Conservation (phyloP, 2,113 vertebrate genomes). For the Psephotus haematonotus region DNA sequence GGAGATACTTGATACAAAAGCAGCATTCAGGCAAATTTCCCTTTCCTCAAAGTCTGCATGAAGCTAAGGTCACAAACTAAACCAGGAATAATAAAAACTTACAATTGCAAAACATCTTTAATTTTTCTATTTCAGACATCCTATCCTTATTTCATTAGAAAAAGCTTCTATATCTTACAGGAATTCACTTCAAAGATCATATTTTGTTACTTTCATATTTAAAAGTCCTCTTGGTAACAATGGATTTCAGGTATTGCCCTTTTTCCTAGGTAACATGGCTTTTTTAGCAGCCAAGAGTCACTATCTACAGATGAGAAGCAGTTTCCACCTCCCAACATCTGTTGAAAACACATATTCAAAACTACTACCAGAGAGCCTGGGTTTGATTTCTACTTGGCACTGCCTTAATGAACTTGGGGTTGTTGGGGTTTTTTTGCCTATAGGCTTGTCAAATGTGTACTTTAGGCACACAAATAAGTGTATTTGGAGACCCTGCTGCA, state of each 20-base stretch:
- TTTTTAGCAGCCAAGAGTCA: background rate
- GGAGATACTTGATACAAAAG: background rate
- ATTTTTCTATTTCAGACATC: background rate
- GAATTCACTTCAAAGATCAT: background rate
- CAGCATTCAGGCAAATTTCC: background rate
- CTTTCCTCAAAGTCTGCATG: background rate
- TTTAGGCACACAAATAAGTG: background rate
- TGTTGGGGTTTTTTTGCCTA: background rate
- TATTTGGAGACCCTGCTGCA: background rate
- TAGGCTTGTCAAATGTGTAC: background rate
- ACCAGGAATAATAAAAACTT: background rate
- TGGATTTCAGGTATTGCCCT: background rate
- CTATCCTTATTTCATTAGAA: background rate
- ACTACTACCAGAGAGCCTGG: background rate
- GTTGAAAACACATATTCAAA: background rate
- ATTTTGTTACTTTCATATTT: background rate
- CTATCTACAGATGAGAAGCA: background rate
- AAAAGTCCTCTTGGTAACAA: background rate
- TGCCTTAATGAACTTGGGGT: background rate
- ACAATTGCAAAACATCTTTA: fast-evolving
- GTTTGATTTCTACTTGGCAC: background rate
- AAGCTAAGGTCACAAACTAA: background rate
- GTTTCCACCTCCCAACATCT: background rate
- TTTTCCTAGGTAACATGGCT: background rate
- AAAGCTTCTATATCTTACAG: background rate